phyloP scores from a whole-genome alignment of 2,113 vertebrate genomes.

The Tonatia bakeri region DNA sequence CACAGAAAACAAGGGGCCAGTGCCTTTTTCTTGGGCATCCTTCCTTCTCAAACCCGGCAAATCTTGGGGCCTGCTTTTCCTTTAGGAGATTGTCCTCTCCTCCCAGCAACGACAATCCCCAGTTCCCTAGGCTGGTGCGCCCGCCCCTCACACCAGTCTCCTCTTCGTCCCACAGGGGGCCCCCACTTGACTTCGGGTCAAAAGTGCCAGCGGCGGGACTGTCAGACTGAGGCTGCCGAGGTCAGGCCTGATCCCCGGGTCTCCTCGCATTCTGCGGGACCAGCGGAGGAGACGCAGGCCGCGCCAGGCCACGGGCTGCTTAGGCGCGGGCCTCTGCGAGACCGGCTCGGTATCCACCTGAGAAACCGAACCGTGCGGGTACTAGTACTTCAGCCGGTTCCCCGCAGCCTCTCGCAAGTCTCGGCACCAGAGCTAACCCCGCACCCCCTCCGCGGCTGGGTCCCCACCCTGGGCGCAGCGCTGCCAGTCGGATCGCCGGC shows the following conservation, averaged over 20 bases:
- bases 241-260: neutral
- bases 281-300: conserved; percentile 30
- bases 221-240: conserved; percentile 36
- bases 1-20: conserved; percentile 1
- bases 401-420: neutral
- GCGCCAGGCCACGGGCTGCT: conserved; percentile 31
- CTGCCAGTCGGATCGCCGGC: neutral
- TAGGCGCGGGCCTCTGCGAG: neutral
- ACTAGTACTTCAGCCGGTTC: neutral
- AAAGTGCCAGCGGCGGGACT: conserved; percentile 6
- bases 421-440: neutral
- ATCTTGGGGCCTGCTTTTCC: conserved; percentile 20
- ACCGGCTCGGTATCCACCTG: neutral
- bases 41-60: conserved; percentile 2
- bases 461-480: neutral
- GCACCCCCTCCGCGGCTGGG: neutral
- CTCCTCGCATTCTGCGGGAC: neutral
- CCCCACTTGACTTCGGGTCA: neutral
- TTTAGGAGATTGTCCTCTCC: conserved; percentile 8
- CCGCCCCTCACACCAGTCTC: neutral
- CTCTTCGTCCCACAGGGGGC: neutral
- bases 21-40: conserved; percentile 12
- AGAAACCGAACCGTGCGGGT: neutral
- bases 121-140: neutral
- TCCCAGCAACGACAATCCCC: neutral